Evolutionary conservation across 1,140 invertebrate species (phyloP).

Genomic region (Camponotus floridanus): DNA sequence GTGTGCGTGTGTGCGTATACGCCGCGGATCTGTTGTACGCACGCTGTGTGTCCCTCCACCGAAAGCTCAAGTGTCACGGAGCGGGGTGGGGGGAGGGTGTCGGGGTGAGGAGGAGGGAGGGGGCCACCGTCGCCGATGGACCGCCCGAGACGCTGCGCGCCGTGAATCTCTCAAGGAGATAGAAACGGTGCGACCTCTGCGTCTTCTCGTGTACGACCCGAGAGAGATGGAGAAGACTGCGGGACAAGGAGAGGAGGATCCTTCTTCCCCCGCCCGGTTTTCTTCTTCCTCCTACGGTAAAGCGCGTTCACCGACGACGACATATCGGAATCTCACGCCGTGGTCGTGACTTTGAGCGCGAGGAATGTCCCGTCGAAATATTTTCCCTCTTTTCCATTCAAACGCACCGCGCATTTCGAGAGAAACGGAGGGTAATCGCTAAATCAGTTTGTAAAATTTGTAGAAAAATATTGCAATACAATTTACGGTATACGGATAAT

Average conservation of each 20-base stretch:
- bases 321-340: constrained; percentile 52
- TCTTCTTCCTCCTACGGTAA: constrained; percentile 32
- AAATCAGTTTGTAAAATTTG: not conserved
- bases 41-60: constrained; percentile 61
- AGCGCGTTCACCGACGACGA: constrained; percentile 34
- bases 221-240: not conserved
- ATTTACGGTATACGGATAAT: too few species aligned
- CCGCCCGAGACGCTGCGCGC: constrained; percentile 80
- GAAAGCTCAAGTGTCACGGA: constrained; percentile 57
- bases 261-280: not conserved
- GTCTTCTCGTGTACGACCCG: constrained; percentile 50
- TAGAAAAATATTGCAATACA: too few species aligned
- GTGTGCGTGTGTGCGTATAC: constrained; percentile 9
- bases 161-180: constrained; percentile 52
- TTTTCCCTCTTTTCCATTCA: not conserved
- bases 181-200: constrained; percentile 68
- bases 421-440: not conserved
- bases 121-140: constrained; percentile 76
- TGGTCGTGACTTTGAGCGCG: not conserved
- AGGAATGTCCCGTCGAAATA: constrained; percentile 24
- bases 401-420: not conserved
- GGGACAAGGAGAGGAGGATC: constrained; percentile 22
- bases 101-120: constrained; percentile 22
- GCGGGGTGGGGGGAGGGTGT: not conserved
- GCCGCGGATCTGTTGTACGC: constrained; percentile 35